Conservation (phyloP, 1,140 invertebrate genomes). For the Helicoverpa armigera region DNA sequence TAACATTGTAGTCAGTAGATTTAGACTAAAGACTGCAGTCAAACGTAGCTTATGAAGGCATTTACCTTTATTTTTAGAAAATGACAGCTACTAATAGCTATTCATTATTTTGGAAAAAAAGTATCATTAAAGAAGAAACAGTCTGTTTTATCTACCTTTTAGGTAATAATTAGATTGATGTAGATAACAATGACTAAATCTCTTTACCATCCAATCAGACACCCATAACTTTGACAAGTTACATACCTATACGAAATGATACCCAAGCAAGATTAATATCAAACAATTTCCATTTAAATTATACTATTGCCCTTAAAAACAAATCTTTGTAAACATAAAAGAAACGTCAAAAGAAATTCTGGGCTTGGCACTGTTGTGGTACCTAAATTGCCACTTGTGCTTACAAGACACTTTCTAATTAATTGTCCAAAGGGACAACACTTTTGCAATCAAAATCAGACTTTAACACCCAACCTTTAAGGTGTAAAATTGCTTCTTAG, state of each 20-base stretch:
- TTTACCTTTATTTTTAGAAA: too few relatives aligned
- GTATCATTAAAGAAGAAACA: too few relatives aligned
- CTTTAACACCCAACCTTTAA: conserved; percentile 49
- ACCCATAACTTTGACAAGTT: neutral
- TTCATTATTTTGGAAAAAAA: too few relatives aligned
- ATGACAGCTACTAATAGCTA: too few relatives aligned
- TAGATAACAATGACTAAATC: too few relatives aligned
- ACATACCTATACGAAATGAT: neutral
- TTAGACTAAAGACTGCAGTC: too few relatives aligned
- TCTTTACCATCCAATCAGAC: too few relatives aligned
- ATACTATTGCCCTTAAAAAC: conserved; percentile 14
- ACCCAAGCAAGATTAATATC: neutral
- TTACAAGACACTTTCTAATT: conserved; percentile 75
- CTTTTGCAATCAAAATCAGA: conserved; percentile 47
- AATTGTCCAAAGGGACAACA: conserved; percentile 64
- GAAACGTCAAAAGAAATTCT: conserved; percentile 64
- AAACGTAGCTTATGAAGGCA: too few relatives aligned
- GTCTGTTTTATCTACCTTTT: too few relatives aligned
- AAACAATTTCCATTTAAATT: conserved; percentile 20
- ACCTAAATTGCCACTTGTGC: conserved; percentile 72
- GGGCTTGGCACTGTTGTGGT: conserved; percentile 61
- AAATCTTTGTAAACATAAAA: conserved; percentile 47
- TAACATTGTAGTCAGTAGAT: too few relatives aligned
- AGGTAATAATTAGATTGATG: too few relatives aligned
- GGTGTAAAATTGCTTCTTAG: conserved; percentile 56